Evolutionary conservation across 2,888 invertebrate genomes (phyloP).

Genomic region (Papilio demoleus): DNA sequence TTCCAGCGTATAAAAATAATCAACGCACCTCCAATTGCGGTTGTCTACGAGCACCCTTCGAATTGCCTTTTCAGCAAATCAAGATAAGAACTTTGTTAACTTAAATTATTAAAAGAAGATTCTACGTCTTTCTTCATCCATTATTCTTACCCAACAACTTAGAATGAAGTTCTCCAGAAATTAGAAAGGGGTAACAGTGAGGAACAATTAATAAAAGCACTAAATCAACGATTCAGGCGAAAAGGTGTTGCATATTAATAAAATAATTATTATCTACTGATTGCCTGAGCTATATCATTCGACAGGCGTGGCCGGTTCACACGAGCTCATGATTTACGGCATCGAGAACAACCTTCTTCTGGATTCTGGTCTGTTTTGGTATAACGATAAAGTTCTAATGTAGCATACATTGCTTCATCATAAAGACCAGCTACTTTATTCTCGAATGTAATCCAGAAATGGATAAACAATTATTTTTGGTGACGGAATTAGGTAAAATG

Average conservation of each 20-base stretch:
- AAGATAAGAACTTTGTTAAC: too few relatives aligned
- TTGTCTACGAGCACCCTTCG: too few relatives aligned
- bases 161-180: background rate
- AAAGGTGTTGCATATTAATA: slow-evolving; percentile 75
- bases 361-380: slow-evolving; percentile 26
- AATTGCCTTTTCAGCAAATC: too few relatives aligned
- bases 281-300: slow-evolving; percentile 64
- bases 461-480: background rate
- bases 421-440: background rate
- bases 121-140: too few relatives aligned
- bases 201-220: slow-evolving; percentile 48
- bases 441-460: slow-evolving; percentile 37
- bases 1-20: too few relatives aligned
- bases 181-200: background rate
- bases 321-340: slow-evolving; percentile 70
- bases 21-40: too few relatives aligned
- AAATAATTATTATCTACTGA: slow-evolving; percentile 75
- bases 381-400: background rate
- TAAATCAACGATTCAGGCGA: slow-evolving; percentile 69
- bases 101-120: too few relatives aligned
- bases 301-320: slow-evolving; percentile 73
- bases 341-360: slow-evolving; percentile 50
- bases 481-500: background rate
- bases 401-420: slow-evolving; percentile 41
- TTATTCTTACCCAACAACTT: background rate